These are phyloP conservation scores for Scaptomyza tumidula DNA, from an alignment of 2,888 invertebrate species.

Conservation along the genomic window DNA sequence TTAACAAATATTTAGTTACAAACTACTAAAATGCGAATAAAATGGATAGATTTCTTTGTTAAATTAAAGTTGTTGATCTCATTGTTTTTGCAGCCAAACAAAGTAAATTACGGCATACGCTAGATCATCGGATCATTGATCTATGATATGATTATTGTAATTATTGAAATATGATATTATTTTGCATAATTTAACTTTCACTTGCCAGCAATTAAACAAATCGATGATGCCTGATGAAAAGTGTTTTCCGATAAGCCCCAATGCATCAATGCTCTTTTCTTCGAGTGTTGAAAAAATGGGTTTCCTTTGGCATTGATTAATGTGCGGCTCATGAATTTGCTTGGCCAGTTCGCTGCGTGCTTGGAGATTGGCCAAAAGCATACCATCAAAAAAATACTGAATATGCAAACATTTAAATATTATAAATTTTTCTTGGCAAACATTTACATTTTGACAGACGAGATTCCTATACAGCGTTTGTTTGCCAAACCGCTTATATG, in stretches of 20 bases:
- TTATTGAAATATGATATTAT: conserved; percentile 18
- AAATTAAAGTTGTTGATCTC: not conserved
- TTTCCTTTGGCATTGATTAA: conserved; percentile 27
- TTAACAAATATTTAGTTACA: conserved; percentile 26
- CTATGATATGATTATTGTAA: conserved; percentile 4
- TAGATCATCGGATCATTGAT: conserved; percentile 11
- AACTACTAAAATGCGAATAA: not conserved
- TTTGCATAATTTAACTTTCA: conserved; percentile 35
- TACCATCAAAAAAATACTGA: not conserved
- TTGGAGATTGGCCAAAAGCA: conserved; percentile 18
- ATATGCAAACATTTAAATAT: not conserved
- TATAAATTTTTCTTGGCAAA: conserved; percentile 18
- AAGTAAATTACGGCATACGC: not conserved
- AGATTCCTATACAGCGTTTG: not conserved
- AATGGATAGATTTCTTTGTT: conserved; percentile 2
- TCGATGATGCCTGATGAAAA: conserved; percentile 17
- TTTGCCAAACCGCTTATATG: not conserved
- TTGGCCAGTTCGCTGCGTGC: conserved; percentile 19
- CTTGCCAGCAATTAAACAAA: conserved; percentile 15
- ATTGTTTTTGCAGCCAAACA: not conserved
- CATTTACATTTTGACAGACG: conserved; percentile 12
- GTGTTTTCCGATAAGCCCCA: conserved; percentile 1
- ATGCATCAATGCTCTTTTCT: not conserved
- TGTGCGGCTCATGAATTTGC: conserved; percentile 26
- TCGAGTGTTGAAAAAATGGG: not conserved